Conservation (phyloP, 2,113 vertebrate species). For the Microtus ochrogaster region DNA sequence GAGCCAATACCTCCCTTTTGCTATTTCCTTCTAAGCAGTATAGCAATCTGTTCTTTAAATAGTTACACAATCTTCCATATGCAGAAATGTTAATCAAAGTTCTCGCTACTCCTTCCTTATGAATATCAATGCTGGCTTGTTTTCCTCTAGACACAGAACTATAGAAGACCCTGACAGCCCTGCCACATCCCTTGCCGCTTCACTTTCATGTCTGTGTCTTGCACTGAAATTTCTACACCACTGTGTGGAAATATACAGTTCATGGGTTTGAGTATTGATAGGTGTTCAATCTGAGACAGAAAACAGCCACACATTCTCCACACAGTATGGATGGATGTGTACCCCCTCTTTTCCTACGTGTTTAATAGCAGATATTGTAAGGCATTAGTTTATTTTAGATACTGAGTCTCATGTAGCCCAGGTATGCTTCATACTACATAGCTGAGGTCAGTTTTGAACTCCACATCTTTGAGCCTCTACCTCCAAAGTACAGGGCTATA, state of each 20-base stretch:
- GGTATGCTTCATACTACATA: background rate
- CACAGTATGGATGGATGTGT: accelerated
- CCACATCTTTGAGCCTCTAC: background rate
- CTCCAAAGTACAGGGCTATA: too few relatives aligned
- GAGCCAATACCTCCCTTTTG: background rate
- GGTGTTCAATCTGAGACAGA: background rate
- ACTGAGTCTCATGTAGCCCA: background rate
- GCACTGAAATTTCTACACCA: background rate
- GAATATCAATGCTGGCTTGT: background rate
- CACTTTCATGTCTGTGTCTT: background rate
- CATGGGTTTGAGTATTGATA: background rate
- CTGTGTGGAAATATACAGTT: background rate
- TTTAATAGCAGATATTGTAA: background rate
- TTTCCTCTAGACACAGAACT: background rate
- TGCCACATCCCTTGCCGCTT: accelerated
- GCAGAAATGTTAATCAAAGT: background rate
- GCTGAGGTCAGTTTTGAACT: background rate
- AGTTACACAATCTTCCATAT: background rate
- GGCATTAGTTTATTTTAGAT: background rate
- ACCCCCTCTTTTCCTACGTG: background rate
- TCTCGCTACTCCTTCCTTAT: background rate
- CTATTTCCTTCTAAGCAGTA: background rate
- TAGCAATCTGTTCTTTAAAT: background rate
- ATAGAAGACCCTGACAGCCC: background rate
- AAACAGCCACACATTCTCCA: background rate